Evolutionary conservation across 2,113 vertebrate species (phyloP), one percentile per base, ranked within the genome.

Genomic region (Clarias gariepinus): DNA sequence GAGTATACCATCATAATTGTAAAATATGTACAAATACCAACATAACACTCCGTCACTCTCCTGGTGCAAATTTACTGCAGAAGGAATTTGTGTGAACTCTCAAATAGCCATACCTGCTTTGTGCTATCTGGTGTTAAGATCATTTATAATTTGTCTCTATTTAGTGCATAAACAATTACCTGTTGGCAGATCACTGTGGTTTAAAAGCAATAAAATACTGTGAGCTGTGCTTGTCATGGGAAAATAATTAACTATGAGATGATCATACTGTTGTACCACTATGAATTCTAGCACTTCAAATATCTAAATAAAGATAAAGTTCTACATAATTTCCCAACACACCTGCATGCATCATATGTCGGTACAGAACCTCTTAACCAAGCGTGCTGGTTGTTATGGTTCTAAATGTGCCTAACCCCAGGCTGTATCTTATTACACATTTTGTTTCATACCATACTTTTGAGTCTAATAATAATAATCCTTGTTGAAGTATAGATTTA

Each of bases 401-500:
- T 12, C 30, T 71, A 21, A 71, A 36, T 21, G 9, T 71, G 2
- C 36, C 68, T 71, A 18, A 36, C 18, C 71, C 36, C 23, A 76
- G 41, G 25, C 60, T 23, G 36, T 58, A 73, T 84, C 82, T 41
- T 36, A 84, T 84, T 84, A 36, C 82, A 16, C 47, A 69, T 13
- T 47, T 64, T 47, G 36, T 82, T 82, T 66, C 81, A n/a, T 82
- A 82, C 28, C 74, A 78, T 78, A 55, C 25, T 47, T 63, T 63
- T 21, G 15, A 68, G 64, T 69, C 81, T 60, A 55, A 60, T 84
- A 73, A 57, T 83, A 83, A 84, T 84, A 84, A 84, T 84, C 82
- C 82, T 57, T 73, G 82, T 84, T 84, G 82, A 84, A 84, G 82
- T 66, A 57, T 57, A 60, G 82, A 16, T 73, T 58, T 73, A 73